Evolutionary conservation across 2,113 vertebrate species (phyloP), one percentile per base, ranked within the genome.

Genomic region (Seriola quinqueradiata): DNA sequence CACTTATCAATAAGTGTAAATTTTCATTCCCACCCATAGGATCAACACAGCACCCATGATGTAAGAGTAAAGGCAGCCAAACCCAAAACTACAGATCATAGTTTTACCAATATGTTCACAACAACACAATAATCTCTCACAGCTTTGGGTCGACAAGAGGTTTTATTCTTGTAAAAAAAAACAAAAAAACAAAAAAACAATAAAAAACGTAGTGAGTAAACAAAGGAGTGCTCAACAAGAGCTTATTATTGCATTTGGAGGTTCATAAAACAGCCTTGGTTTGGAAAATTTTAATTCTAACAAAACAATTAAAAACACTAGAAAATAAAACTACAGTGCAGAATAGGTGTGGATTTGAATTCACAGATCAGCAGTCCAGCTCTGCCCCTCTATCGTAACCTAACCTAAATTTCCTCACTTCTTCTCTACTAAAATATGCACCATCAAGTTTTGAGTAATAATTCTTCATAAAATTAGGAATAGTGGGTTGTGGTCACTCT

Each of bases 311-410:
- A 64, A 69, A 76, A 79, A 90, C 9, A 76, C 36, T 44, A 60
- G 61, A 86, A 84, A 72, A 61, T 72, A 65, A 78, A 88, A 87
- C 72, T 90, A 95, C 94, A 95, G 94, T 95, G 94, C 95, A 94
- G 90, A 90, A 74, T 79, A 80, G 90, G 57, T 87, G 72, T 86
- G 65, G 63, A 42, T 61, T 84, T 87, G 71, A 79, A 79, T 91
- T 92, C 91, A 93, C 88, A 89, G 82, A 90, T 90, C 81, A 87
- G 86, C 92, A 92, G 90, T 92, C 76, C 81, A 79, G 52, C 66
- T 64, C 73, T 68, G 50, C 23, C 38, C 48, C 58, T 21, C 68
- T 68, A 36, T 42, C 42, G 14, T 79, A 28, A 59, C 54, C 46
- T 16, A 55, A 74, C 50, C 73, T 34, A 12, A 16, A n/a, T 66